Conservation (phyloP, 2,113 vertebrate genomes). For the Melierax canorus region DNA sequence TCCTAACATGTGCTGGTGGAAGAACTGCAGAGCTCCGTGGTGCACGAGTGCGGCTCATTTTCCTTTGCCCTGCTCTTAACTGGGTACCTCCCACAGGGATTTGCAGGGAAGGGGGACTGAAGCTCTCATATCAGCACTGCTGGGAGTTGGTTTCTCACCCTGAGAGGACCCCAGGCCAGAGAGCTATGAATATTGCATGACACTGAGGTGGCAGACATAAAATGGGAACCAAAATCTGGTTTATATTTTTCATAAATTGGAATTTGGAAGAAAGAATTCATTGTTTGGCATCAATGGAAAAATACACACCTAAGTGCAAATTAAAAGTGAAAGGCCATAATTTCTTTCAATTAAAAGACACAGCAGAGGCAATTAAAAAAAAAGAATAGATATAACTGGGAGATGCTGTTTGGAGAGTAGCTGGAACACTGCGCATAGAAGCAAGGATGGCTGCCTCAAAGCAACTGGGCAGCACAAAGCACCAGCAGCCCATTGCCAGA, state of each 20-base stretch:
- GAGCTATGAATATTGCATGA: neutral
- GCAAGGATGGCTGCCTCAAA: accelerated
- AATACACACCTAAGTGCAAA: neutral
- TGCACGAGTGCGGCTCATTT: accelerated
- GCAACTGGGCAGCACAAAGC: neutral
- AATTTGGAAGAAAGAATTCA: neutral
- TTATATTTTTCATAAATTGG: neutral
- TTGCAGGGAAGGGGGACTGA: neutral
- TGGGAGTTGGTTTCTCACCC: neutral
- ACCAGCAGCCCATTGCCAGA: neutral
- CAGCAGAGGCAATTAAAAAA: neutral
- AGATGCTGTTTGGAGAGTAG: neutral
- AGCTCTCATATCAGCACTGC: neutral
- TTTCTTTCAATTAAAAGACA: neutral
- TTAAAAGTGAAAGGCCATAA: neutral
- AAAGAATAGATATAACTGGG: neutral
- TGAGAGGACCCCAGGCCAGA: neutral
- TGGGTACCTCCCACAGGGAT: accelerated
- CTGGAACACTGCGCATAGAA: neutral
- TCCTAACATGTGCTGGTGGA: neutral
- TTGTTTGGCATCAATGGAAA: neutral
- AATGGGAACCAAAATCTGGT: neutral
- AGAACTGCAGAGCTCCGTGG: neutral
- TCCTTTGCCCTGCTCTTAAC: neutral
- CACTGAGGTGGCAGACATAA: neutral